These are phyloP conservation scores for Rhagonycha lutea DNA, from an alignment of 2,888 invertebrate genomes.

Conservation along the genomic window DNA sequence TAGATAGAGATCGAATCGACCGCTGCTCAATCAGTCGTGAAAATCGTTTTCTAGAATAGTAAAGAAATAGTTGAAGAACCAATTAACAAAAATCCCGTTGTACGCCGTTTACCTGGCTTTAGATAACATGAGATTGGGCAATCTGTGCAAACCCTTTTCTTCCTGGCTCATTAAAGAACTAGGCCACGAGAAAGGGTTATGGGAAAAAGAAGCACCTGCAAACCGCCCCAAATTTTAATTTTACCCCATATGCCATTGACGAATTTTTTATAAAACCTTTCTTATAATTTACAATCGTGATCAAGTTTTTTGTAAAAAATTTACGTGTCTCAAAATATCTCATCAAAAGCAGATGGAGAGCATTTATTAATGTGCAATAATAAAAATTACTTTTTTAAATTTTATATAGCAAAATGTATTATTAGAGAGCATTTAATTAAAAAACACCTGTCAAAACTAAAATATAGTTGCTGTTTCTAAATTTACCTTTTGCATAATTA, in stretches of 20 bases:
- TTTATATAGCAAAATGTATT: slow-evolving; percentile 8
- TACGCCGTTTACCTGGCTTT: slow-evolving; percentile 33
- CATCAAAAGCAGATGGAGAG: background rate
- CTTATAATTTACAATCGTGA: slow-evolving; percentile 20
- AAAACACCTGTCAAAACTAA: background rate
- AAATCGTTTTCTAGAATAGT: slow-evolving; percentile 8
- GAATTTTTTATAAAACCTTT: slow-evolving; percentile 19
- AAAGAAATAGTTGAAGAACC: slow-evolving; percentile 25
- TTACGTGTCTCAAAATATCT: background rate
- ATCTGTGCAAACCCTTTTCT: slow-evolving; percentile 12
- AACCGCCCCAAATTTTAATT: slow-evolving; percentile 27
- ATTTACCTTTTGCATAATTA: slow-evolving; percentile 1
- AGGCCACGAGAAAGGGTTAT: slow-evolving; percentile 22
- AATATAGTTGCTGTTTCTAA: background rate
- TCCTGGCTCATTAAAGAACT: slow-evolving; percentile 7
- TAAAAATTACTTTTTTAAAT: slow-evolving; percentile 7
- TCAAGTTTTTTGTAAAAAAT: slow-evolving; percentile 9
- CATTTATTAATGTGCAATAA: background rate
- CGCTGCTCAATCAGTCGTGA: background rate
- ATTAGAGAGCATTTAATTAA: slow-evolving; percentile 10
- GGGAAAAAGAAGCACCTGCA: slow-evolving; percentile 33
- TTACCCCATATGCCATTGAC: slow-evolving; percentile 8
- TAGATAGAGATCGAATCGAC: background rate
- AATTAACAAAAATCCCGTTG: slow-evolving; percentile 36
- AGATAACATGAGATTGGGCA: slow-evolving; percentile 5